Base-by-base conservation (phyloP, 2,888 invertebrate genomes). In the Orgyia antiqua region DNA sequence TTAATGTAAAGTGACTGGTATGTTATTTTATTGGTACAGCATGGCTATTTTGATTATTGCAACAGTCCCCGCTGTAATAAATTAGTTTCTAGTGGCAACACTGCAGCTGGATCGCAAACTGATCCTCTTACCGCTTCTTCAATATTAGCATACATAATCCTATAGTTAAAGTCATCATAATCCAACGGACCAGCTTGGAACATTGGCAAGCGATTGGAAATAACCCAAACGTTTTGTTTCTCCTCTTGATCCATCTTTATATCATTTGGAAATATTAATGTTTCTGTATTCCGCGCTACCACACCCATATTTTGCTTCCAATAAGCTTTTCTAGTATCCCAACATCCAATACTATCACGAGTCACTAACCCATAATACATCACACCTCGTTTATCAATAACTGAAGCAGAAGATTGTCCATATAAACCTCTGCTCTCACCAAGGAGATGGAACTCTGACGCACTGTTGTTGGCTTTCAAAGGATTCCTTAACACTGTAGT, bases 291-390 rank as follows among this genome's bases (percentile, higher is more conserved):
- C 19, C 76, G 69, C 0, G 91, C 92, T 1, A 93, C 86, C 1
- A 91, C 70, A 0, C 89, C 92, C 10, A 90, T 72, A 48, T 91
- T 92, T 5, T 76, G 75, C 15, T 88, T 87, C 21, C 76, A 83
- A 57, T 94, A 94, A 0, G 91, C 89, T 50, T 93, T 93, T 0
- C 84, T 83, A 0, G 90, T 91, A 52, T 95, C 91, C 95, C 95
- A 95, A 57, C 95, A 95, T 24, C 92, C 93, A 0, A 95, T 75
- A 9, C 91, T 89, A 57, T 94, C 93, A 33, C 89, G 88, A 29
- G 92, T 91, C 0, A 94, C 93, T 64, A 94, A 88, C 62, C 95
- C 94, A 59, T 89, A 94, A 67, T 91, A 94, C 90, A 94, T 90
- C 0, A 95, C 88, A 1, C 92, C 93, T 42, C 89, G 88, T 20